Conservation (phyloP, 2,888 invertebrate species). For the Bombylius major region DNA sequence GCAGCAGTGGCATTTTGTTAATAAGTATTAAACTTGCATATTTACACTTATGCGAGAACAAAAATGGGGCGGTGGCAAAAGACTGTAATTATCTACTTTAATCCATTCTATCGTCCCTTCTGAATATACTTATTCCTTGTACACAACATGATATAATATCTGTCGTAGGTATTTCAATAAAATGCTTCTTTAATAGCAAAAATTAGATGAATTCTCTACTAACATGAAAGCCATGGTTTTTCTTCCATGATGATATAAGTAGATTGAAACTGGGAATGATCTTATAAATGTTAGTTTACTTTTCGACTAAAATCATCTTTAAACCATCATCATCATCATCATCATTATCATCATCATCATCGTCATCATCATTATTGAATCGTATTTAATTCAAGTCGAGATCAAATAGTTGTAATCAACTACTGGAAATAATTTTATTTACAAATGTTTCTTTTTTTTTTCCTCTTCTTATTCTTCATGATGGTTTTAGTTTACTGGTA, state of each 20-base stretch:
- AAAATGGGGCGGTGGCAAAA: slow-evolving; percentile 14
- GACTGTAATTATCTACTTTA: slow-evolving; percentile 9
- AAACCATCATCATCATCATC: neutral
- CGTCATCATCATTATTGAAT: neutral
- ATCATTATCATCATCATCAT: neutral
- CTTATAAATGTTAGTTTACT: too few relatives aligned
- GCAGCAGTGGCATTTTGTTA: too few relatives aligned
- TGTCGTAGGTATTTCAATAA: too few relatives aligned
- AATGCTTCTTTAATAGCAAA: too few relatives aligned
- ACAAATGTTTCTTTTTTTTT: neutral
- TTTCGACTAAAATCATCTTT: neutral
- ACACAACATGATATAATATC: too few relatives aligned
- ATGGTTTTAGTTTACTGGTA: neutral
- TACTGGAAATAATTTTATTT: slow-evolving; percentile 19
- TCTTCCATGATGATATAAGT: too few relatives aligned
- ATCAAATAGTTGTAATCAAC: slow-evolving; percentile 21
- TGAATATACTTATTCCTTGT: neutral
- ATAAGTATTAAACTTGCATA: too few relatives aligned
- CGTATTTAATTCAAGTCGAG: slow-evolving; percentile 18
- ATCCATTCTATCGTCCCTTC: neutral
- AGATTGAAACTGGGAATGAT: too few relatives aligned
- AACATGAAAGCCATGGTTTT: too few relatives aligned
- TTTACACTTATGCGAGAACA: neutral
- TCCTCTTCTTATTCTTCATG: neutral
- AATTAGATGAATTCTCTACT: too few relatives aligned